Percentiles rank a stretch among this genome's conserved stretches.
phyloP scores from a whole-genome alignment of 2,888 invertebrate species.

The Hecatera dysodea region DNA sequence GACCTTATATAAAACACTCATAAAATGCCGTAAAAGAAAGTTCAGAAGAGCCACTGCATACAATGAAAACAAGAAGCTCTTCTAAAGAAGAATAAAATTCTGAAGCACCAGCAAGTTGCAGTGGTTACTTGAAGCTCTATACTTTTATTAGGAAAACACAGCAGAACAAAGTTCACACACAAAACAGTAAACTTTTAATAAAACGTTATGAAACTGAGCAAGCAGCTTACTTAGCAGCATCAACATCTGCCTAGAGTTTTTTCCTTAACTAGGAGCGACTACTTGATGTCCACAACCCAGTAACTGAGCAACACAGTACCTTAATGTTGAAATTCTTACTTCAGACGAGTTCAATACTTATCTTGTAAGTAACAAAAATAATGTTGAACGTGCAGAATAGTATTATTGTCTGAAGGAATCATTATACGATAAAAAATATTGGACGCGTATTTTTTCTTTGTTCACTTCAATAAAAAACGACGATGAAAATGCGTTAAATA shows the following conservation, averaged over 20 bases:
- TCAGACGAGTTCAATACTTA: too few species aligned
- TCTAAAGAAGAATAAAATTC: slow-evolving; percentile 2
- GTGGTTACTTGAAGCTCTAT: neutral
- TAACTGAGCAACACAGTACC: too few species aligned
- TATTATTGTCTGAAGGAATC: too few species aligned
- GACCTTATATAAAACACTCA: slow-evolving; percentile 55
- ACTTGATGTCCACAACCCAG: too few species aligned
- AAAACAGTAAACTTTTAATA: neutral
- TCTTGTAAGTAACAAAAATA: too few species aligned
- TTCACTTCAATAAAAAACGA: too few species aligned
- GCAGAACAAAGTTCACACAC: neutral
- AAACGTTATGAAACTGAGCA: neutral
- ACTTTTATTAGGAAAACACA: neutral
- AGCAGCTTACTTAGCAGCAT: neutral
- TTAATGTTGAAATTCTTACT: neutral
- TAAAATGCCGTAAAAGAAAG: slow-evolving; percentile 3
- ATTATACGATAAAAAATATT: too few species aligned
- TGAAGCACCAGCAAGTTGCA: neutral
- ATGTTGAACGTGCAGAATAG: too few species aligned
- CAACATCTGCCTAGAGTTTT: too few species aligned
- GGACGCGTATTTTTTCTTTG: too few species aligned
- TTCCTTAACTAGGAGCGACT: too few species aligned
- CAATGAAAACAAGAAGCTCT: neutral
- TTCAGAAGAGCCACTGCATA: slow-evolving; percentile 44
- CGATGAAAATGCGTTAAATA: too few species aligned